phyloP scores from a whole-genome alignment of 1,140 invertebrate species.

The Platorchestia sp. region DNA sequence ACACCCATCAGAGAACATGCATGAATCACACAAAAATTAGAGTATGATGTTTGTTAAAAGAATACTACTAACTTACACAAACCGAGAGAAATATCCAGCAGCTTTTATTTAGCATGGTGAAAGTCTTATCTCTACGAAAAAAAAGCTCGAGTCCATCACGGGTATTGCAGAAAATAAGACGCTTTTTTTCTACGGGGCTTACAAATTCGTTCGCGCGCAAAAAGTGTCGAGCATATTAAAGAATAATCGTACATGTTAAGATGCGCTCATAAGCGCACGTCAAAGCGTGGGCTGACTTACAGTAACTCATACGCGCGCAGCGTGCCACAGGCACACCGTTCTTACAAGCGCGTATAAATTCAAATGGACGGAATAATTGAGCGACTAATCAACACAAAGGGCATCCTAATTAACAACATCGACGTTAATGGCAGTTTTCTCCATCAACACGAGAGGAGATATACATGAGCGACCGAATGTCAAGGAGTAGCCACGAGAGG shows the following conservation, averaged over 20 bases:
- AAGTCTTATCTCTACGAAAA: no score
- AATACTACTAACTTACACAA: no score
- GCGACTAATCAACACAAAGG: not conserved
- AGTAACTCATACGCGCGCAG: not conserved
- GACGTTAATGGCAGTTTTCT: not conserved
- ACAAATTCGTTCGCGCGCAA: not conserved
- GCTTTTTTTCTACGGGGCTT: not conserved
- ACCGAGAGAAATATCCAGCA: not conserved
- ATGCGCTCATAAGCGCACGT: not conserved
- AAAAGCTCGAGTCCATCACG: not conserved
- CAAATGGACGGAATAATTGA: not conserved
- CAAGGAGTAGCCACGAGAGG: not conserved
- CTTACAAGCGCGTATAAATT: not conserved
- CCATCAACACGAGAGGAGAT: not conserved
- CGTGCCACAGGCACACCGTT: not conserved
- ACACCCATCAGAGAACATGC: not conserved
- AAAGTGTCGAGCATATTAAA: not conserved
- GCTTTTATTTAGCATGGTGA: not conserved
- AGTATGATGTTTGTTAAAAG: not conserved
- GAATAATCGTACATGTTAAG: not conserved
- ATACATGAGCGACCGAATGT: not conserved
- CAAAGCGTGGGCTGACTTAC: not conserved
- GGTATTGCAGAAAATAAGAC: not conserved
- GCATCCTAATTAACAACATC: not conserved
- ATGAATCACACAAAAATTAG: not conserved